Conservation (phyloP, 2,113 vertebrate genomes). For the Pheucticus melanocephalus region DNA sequence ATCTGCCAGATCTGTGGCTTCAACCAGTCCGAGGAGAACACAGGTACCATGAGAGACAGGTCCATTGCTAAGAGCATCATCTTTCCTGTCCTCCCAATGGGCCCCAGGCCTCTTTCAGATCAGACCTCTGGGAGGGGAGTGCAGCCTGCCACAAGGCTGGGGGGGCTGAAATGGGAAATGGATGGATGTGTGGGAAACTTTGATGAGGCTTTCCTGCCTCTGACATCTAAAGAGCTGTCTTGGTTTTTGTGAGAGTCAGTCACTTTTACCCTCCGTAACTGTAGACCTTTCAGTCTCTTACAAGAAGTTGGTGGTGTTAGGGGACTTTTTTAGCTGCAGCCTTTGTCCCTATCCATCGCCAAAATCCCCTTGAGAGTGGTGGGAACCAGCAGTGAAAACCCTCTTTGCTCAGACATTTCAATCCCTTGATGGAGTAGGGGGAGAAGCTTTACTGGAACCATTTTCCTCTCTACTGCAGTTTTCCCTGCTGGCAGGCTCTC, state of each 20-base stretch:
- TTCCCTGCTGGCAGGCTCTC: background rate
- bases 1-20: slow-evolving; percentile 99
- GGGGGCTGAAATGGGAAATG: background rate
- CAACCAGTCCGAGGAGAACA: slow-evolving; percentile 92
- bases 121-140: background rate
- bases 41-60: slow-evolving; percentile 73
- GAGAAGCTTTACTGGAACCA: background rate
- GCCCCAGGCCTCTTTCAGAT: background rate
- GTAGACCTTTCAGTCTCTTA: background rate
- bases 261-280: rapidly evolving
- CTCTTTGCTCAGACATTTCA: background rate
- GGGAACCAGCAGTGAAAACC: background rate
- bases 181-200: background rate
- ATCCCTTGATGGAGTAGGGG: background rate
- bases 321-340: background rate
- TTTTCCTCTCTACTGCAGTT: background rate
- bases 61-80: background rate
- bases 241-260: background rate
- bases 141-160: background rate
- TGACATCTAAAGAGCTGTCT: background rate
- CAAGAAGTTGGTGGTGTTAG: background rate
- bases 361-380: background rate
- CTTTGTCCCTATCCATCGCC: background rate
- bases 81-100: background rate
- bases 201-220: background rate